Conservation (phyloP, 2,113 vertebrate genomes). For the Tricholaema leucomelas region DNA sequence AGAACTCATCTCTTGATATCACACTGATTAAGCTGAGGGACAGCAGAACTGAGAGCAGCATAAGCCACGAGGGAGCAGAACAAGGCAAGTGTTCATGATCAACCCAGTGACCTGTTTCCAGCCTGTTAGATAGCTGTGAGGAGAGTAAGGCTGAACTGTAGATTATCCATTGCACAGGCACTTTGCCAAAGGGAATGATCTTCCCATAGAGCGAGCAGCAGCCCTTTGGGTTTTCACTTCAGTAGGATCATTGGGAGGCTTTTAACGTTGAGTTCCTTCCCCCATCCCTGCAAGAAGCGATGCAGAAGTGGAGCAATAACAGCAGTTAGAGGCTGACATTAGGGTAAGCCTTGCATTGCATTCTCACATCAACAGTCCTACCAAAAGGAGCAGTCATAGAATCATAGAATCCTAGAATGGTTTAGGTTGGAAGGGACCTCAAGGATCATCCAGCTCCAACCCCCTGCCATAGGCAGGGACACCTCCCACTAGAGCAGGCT, state of each 20-base stretch:
- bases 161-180: not conserved
- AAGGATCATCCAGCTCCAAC: no score
- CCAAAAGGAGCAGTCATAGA: not conserved
- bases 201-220: not conserved
- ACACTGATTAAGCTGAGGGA: no score
- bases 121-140: not conserved
- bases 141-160: not conserved
- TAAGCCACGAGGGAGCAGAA: not conserved
- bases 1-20: no score
- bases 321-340: not conserved
- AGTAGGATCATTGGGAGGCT: not conserved
- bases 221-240: not conserved
- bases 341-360: not conserved
- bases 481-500: no score
- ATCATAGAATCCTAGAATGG: no score
- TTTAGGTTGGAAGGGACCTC: no score
- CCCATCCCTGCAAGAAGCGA: not conserved
- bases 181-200: conserved; percentile 38
- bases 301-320: not conserved
- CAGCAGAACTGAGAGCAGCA: not conserved
- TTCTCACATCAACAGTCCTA: not conserved
- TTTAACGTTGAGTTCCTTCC: not conserved
- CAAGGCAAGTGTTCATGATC: not conserved
- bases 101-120: not conserved
- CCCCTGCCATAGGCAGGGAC: no score